Evolutionary conservation across 2,888 invertebrate species (phyloP).

Genomic region (Nasonovia ribisnigri): DNA sequence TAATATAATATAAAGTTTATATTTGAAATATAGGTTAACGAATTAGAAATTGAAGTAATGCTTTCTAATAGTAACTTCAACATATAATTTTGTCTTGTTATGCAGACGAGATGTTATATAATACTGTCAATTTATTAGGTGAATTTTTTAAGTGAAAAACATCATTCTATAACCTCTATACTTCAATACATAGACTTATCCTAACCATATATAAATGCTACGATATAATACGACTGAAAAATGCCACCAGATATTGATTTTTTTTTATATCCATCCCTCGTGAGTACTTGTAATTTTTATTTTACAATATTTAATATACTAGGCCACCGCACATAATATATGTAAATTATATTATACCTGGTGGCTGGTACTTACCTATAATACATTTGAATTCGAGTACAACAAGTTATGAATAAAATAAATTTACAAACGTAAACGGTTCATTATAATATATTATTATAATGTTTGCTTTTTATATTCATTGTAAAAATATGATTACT

Average conservation of each 20-base stretch:
- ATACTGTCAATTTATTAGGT: background rate
- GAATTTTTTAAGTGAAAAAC: background rate
- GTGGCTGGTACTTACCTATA: background rate
- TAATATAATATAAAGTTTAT: background rate
- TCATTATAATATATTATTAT: background rate
- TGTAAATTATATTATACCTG: background rate
- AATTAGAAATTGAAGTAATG: too few relatives aligned
- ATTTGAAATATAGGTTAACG: background rate
- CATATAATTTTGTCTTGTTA: background rate
- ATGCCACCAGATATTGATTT: background rate
- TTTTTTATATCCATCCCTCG: background rate
- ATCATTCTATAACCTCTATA: background rate
- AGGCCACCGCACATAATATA: background rate
- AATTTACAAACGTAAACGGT: background rate
- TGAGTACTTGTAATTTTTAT: background rate
- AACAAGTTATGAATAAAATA: background rate
- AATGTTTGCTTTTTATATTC: background rate
- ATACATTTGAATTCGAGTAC: background rate
- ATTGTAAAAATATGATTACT: background rate
- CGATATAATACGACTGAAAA: background rate
- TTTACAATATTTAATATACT: background rate
- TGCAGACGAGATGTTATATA: background rate
- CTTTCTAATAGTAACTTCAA: background rate
- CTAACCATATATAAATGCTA: background rate
- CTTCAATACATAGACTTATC: background rate